Evolutionary conservation across 2,113 vertebrate genomes (phyloP).

Genomic region (Mandrillus leucophaeus): DNA sequence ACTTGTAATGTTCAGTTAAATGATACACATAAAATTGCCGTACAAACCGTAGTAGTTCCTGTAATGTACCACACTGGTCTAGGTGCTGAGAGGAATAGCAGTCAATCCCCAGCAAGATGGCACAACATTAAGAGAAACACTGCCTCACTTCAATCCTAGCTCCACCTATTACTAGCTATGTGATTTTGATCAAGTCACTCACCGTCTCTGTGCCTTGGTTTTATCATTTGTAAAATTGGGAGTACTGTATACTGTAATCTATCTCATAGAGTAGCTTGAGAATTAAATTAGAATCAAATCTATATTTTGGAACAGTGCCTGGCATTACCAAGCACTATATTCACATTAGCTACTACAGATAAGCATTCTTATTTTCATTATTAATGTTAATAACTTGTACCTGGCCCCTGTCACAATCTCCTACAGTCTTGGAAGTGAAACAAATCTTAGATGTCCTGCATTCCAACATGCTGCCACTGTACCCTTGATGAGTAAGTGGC

Average conservation of each 20-base stretch:
- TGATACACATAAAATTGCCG: background rate
- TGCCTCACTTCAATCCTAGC: background rate
- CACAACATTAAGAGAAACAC: background rate
- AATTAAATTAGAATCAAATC: background rate
- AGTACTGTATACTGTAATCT: background rate
- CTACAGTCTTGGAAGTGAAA: background rate
- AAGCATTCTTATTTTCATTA: background rate
- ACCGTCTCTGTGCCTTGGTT: background rate
- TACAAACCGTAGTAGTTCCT: fast-evolving
- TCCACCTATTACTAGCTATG: background rate
- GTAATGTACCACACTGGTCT: fast-evolving
- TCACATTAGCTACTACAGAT: background rate
- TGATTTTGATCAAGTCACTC: background rate
- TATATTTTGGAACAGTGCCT: background rate
- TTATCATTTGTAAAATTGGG: background rate
- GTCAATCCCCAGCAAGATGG: background rate
- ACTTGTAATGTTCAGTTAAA: background rate
- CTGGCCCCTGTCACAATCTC: background rate
- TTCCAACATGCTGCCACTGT: background rate
- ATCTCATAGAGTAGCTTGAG: background rate
- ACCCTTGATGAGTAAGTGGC: background rate
- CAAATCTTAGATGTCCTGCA: background rate
- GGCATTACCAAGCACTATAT: background rate
- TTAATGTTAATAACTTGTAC: background rate
- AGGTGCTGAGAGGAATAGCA: fast-evolving